Percentiles rank a stretch among this genome's conserved stretches.
phyloP scores from a whole-genome alignment of 2,113 vertebrate species.

The Euleptes europaea region DNA sequence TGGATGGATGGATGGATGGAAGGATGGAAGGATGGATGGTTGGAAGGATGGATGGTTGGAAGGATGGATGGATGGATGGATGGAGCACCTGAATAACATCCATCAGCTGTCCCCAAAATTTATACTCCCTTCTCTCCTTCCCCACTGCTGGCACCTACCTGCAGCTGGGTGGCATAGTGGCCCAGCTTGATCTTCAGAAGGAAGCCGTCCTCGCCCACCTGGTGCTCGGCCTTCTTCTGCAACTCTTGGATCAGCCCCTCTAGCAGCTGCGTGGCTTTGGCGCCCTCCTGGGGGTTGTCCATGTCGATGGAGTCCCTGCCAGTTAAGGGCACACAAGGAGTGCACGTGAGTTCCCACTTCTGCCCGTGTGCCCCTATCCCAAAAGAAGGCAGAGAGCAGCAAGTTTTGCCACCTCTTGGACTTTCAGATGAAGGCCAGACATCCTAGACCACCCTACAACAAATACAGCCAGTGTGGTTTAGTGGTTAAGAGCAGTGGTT shows the following conservation, averaged over 20 bases:
- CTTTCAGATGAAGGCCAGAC: background rate
- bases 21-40: too few relatives aligned
- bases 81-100: too few relatives aligned
- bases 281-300: conserved; percentile 93
- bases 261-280: conserved; percentile 88
- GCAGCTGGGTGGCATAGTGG: conserved; percentile 94
- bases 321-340: rapidly evolving
- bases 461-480: background rate
- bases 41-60: too few relatives aligned
- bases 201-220: conserved; percentile 95
- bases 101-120: background rate
- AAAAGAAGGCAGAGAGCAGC: background rate
- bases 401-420: background rate
- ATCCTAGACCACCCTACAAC: background rate
- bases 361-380: background rate
- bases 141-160: conserved; percentile 72
- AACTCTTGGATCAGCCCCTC: conserved; percentile 96
- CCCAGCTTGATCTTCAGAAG: conserved; percentile 97
- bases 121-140: background rate
- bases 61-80: too few relatives aligned
- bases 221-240: conserved; percentile 97
- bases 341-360: too few relatives aligned
- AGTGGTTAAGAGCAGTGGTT: too few relatives aligned
- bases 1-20: too few relatives aligned
- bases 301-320: conserved; percentile 91